These are phyloP conservation scores for Caenorhabditis sulstoni DNA, from an alignment of 2,888 invertebrate species.

Conservation along the genomic window DNA sequence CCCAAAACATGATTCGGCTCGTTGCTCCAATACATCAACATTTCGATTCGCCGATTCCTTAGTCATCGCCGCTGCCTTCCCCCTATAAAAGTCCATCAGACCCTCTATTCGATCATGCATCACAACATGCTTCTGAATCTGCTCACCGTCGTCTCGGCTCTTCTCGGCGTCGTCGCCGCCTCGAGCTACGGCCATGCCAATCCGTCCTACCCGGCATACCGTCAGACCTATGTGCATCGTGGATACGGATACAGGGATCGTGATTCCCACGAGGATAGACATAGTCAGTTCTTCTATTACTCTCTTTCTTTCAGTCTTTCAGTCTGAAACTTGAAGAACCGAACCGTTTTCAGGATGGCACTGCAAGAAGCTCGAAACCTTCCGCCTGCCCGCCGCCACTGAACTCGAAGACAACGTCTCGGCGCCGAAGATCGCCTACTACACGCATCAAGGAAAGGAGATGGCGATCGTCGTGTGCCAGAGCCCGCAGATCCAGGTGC, in stretches of 20 bases:
- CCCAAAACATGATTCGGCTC: constrained; percentile 27
- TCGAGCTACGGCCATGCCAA: constrained; percentile 5
- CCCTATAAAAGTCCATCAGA: constrained; percentile 12
- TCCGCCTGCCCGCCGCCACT: constrained; percentile 6
- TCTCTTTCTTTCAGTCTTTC: too few species aligned
- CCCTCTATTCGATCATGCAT: constrained; percentile 9
- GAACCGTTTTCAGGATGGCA: constrained; percentile 43
- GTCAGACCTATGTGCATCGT: too few species aligned
- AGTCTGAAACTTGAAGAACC: too few species aligned
- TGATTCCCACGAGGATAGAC: too few species aligned
- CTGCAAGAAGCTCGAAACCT: constrained; percentile 29
- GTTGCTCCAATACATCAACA: constrained; percentile 42
- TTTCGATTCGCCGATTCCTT: background rate
- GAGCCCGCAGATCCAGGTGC: constrained; percentile 31
- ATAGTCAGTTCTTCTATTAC: too few species aligned
- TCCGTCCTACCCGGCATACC: too few species aligned
- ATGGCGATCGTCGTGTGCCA: constrained; percentile 42
- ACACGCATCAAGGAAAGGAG: constrained; percentile 36
- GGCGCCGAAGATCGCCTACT: constrained; percentile 49
- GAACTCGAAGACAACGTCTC: too few species aligned
- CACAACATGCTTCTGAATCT: constrained; percentile 44
- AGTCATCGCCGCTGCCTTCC: background rate
- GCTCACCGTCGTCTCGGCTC: constrained; percentile 27
- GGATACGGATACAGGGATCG: too few species aligned
- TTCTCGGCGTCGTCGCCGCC: constrained; percentile 21